Base-by-base conservation (phyloP, 2,113 vertebrate species). In the Malurus melanocephalus region DNA sequence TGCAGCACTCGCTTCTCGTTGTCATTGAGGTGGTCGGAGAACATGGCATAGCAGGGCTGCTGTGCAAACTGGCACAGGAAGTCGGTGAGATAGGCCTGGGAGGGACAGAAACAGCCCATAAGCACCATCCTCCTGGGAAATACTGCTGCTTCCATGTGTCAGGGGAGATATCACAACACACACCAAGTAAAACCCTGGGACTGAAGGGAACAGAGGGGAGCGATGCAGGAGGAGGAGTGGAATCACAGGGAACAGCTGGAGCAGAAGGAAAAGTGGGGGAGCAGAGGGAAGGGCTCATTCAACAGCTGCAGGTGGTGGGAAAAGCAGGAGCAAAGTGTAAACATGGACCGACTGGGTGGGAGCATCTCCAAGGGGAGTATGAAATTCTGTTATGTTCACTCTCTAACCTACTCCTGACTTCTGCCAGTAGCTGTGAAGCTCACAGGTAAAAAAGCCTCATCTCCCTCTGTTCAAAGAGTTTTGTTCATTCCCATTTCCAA, bases 11-110 rank as follows among this genome's bases (percentile, higher is more conserved):
- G 97, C 97, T 98, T 98, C 89, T 99, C 99, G 0, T 96, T 96
- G 93, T 98, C 98, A 92, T 98, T 99, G 91, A 99, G 98, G 94
- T 99, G 99, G 91, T 98, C 97, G 28, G 99, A 99, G 96, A 99
- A 99, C 98, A 99, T 97, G 73, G 98, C 97, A 94, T 99, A 99
- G 96, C 99, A 99, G 7, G 99, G 99, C 95, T 99, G 99, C 97
- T 99, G 99, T 32, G 99, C 98, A 89, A 99, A 99, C 97, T 99
- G 99, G 56, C 98, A 98, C 91, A 99, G 97, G 97, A 99, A 99
- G 75, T 99, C 98, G 3, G 99, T 99, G 94, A 99, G 98, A 93
- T 99, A 99, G 11, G 98, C 99, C 99, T 99, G 95, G 14, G 81
- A 90, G 49, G 64, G 88, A 93, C 27, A 92, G 32, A 83, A 74